Conservation (phyloP, 2,888 invertebrate genomes). For the Limenitis camilla region DNA sequence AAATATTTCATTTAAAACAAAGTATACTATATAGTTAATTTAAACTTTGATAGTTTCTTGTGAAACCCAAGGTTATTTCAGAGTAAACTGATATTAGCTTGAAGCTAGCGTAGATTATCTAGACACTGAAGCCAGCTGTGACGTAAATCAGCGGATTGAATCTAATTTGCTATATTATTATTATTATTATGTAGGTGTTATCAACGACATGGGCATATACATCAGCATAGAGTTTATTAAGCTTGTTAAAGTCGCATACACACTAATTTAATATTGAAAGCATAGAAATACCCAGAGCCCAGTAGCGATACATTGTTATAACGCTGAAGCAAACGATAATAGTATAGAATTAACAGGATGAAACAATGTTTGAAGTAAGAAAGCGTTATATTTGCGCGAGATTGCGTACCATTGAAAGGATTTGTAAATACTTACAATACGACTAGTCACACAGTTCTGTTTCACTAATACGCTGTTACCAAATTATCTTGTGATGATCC, state of each 20-base stretch:
- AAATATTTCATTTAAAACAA: too few species aligned
- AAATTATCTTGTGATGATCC: conserved; percentile 49
- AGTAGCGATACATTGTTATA: conserved; percentile 70
- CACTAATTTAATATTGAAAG: conserved; percentile 74
- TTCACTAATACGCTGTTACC: conserved; percentile 45
- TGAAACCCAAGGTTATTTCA: conserved; percentile 44
- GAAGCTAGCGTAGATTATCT: conserved; percentile 73
- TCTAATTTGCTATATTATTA: conserved; percentile 63
- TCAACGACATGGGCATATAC: conserved; percentile 69
- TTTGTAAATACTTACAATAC: conserved; percentile 67
- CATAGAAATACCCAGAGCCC: conserved; percentile 74
- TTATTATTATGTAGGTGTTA: conserved; percentile 54
- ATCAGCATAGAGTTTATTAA: conserved; percentile 72
- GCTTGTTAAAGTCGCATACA: conserved; percentile 72
- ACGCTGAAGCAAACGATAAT: conserved; percentile 72
- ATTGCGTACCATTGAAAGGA: conserved; percentile 60
- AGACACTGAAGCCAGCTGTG: conserved; percentile 73
- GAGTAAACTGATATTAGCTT: conserved; percentile 62
- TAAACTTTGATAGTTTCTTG: conserved; percentile 18
- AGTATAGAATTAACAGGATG: conserved; percentile 48
- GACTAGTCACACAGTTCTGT: conserved; percentile 56
- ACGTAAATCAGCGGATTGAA: conserved; percentile 67
- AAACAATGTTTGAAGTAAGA: conserved; percentile 37
- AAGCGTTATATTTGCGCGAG: conserved; percentile 65
- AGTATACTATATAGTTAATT: too few species aligned